Conservation (phyloP, 1,140 invertebrate species). For the Micrasema minimum region DNA sequence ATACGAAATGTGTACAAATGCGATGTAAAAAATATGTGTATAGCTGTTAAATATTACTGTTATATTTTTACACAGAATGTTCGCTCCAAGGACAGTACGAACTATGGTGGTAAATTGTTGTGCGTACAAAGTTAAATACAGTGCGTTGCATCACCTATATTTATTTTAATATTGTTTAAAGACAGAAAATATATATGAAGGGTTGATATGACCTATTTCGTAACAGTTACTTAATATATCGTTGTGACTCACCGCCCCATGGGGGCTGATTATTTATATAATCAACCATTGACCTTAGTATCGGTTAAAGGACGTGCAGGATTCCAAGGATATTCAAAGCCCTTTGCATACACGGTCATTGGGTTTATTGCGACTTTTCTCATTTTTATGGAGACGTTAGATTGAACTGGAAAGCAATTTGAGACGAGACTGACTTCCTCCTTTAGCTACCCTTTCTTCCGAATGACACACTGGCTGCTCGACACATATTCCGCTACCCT, state of each 20-base stretch:
- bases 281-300: conserved; percentile 21
- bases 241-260: not conserved
- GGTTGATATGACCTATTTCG: too few species aligned
- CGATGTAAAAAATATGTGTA: too few species aligned
- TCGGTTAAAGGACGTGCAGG: conserved; percentile 9
- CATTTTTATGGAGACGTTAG: conserved; percentile 44
- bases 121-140: too few species aligned
- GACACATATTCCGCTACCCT: conserved; percentile 48
- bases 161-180: too few species aligned
- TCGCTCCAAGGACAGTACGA: too few species aligned
- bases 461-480: conserved; percentile 51
- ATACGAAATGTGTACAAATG: too few species aligned
- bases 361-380: conserved; percentile 28
- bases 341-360: conserved; percentile 31
- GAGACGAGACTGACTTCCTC: conserved; percentile 41
- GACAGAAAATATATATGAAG: too few species aligned
- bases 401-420: conserved; percentile 38
- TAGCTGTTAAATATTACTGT: too few species aligned
- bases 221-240: conserved; percentile 3
- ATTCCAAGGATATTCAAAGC: conserved; percentile 13
- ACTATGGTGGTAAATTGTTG: too few species aligned
- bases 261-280: not conserved
- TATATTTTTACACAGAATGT: too few species aligned
- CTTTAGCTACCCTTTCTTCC: conserved; percentile 28
- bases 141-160: too few species aligned